Conservation (phyloP, 2,113 vertebrate genomes). For the Malurus elegans region DNA sequence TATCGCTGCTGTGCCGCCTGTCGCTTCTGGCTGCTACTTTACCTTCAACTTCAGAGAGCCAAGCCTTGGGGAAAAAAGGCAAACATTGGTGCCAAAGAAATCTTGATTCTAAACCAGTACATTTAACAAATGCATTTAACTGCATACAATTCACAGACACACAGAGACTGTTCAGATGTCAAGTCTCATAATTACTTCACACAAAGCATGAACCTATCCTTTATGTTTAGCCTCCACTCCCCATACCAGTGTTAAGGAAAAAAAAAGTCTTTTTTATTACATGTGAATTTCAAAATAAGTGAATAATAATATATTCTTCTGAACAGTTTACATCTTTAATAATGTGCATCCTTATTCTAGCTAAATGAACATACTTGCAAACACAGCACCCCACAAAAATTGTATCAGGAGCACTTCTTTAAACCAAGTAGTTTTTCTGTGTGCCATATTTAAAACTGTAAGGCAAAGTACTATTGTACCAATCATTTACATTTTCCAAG, state of each 20-base stretch:
- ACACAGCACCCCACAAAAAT: neutral
- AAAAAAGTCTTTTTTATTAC: neutral
- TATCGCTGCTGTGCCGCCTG: constrained; percentile 90
- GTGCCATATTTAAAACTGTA: neutral
- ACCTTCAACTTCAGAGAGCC: constrained; percentile 96
- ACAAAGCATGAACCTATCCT: neutral
- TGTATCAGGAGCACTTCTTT: neutral
- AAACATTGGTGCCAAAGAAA: neutral
- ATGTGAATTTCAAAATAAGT: neutral
- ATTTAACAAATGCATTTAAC: neutral
- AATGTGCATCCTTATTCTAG: neutral
- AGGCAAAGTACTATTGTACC: neutral
- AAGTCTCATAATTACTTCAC: neutral
- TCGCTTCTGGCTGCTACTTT: constrained; percentile 90
- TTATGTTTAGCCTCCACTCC: neutral
- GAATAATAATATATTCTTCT: neutral
- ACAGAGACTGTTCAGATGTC: neutral
- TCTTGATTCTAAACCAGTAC: neutral
- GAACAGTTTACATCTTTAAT: neutral
- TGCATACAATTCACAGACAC: neutral
- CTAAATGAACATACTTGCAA: neutral
- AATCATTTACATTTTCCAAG: neutral
- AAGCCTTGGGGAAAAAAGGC: constrained; percentile 76
- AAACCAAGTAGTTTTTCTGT: neutral
- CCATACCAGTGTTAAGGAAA: neutral